Evolutionary conservation across 2,797 vertebrate genomes (phyloP).

Genomic region (Acipenser transmontanus): DNA sequence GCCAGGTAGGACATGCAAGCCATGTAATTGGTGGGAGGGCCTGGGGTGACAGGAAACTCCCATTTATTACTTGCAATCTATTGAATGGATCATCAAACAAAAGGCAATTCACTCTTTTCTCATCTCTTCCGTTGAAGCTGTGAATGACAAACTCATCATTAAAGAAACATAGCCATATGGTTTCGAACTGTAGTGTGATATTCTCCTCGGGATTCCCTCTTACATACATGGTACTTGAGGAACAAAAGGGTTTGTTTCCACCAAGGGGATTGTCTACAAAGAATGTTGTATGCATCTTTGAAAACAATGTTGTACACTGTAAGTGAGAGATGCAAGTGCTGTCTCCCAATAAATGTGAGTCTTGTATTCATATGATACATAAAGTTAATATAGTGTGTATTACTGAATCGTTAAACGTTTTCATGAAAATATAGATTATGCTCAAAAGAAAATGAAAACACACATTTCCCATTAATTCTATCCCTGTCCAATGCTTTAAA

Average conservation of each 20-base stretch:
- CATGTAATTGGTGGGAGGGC: background rate
- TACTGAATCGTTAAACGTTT: too few species aligned
- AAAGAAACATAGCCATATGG: background rate
- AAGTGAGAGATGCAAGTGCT: too few species aligned
- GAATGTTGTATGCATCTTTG: too few species aligned
- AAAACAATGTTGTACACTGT: too few species aligned
- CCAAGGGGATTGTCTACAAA: too few species aligned
- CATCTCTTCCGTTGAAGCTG: background rate
- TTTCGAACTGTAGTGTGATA: background rate
- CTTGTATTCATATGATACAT: too few species aligned
- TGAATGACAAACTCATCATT: background rate
- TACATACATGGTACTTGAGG: background rate
- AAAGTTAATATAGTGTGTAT: too few species aligned
- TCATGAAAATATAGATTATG: too few species aligned
- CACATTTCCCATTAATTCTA: too few species aligned
- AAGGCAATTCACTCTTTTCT: background rate
- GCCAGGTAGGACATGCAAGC: constrained; percentile 37
- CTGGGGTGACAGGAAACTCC: background rate
- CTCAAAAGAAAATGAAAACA: too few species aligned
- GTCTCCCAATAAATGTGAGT: too few species aligned
- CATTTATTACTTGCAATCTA: background rate
- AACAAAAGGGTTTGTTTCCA: background rate
- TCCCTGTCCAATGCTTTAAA: too few species aligned
- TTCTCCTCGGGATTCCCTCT: background rate
- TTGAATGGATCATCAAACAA: background rate